Conservation (phyloP, 2,797 vertebrate species). For the Ataeniobius toweri region DNA sequence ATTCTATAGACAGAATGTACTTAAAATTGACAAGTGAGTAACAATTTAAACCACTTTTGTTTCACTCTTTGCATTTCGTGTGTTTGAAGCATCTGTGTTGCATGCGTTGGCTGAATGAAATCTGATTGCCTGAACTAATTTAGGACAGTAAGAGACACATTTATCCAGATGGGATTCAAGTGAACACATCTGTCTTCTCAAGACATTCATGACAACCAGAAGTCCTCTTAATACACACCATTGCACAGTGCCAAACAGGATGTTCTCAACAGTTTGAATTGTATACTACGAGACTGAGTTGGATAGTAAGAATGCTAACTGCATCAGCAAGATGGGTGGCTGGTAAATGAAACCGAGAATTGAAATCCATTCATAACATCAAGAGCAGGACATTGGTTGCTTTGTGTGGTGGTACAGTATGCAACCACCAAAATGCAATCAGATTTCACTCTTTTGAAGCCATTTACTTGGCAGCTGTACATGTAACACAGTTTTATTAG, state of each 20-base stretch:
- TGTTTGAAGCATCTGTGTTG: background rate
- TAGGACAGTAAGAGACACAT: conserved; percentile 1
- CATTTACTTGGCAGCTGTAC: background rate
- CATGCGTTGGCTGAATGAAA: conserved; percentile 11
- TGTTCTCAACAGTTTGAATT: background rate
- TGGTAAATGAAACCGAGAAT: conserved; percentile 4
- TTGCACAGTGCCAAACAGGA: conserved; percentile 6
- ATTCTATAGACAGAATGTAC: background rate
- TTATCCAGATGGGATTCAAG: conserved; percentile 18
- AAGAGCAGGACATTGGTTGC: conserved; percentile 1
- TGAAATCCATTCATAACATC: background rate
- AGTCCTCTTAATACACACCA: conserved; percentile 1
- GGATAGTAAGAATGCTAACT: background rate
- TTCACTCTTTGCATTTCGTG: conserved; percentile 2
- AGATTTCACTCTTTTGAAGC: conserved; percentile 4
- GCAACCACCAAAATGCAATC: background rate
- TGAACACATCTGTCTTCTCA: conserved; percentile 7
- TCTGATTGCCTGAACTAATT: conserved; percentile 12
- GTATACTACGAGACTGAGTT: background rate
- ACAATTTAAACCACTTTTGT: background rate
- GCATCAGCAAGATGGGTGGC: background rate
- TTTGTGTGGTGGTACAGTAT: background rate
- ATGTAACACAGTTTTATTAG: background rate
- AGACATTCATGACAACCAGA: conserved; percentile 5
- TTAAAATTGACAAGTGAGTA: background rate